Evolutionary conservation across 1,140 invertebrate species (phyloP).

Genomic region (Drosophila suzukii): DNA sequence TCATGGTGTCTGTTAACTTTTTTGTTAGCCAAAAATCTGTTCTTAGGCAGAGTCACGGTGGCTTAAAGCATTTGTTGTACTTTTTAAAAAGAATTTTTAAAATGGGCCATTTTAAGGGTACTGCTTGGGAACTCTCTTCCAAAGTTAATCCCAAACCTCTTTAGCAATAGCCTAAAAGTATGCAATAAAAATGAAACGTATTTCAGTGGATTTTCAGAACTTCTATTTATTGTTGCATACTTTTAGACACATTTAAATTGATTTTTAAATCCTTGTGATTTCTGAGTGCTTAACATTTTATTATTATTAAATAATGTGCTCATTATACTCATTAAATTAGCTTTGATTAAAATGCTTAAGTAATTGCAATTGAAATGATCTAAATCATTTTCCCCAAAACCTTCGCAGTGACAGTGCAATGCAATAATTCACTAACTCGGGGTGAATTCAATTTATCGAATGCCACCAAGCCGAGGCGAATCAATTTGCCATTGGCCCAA

Average conservation of each 20-base stretch:
- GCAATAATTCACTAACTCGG: conserved; percentile 43
- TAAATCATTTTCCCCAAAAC: conserved; percentile 8
- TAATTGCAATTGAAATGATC: background rate
- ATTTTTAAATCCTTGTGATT: too few relatives aligned
- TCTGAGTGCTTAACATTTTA: too few relatives aligned
- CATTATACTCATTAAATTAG: too few relatives aligned
- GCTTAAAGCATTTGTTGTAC: conserved; percentile 25
- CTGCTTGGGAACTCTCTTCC: background rate
- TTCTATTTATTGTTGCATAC: too few relatives aligned
- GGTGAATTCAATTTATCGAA: conserved; percentile 61
- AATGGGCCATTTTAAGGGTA: conserved; percentile 14
- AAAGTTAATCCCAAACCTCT: too few relatives aligned
- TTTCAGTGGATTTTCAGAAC: too few relatives aligned
- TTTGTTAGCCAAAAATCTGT: conserved; percentile 34
- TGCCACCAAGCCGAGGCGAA: conserved; percentile 14
- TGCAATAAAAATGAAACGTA: too few relatives aligned
- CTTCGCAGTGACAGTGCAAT: conserved; percentile 13
- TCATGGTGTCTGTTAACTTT: conserved; percentile 45
- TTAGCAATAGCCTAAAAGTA: too few relatives aligned
- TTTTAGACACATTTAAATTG: too few relatives aligned
- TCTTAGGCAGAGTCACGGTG: conserved; percentile 18
- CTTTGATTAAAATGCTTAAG: background rate
- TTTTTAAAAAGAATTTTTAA: conserved; percentile 2
- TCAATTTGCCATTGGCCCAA: conserved; percentile 44
- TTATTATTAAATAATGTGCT: too few relatives aligned